These are phyloP conservation scores for Himalopsyche tibetana DNA, from an alignment of 2,888 invertebrate genomes.

Conservation along the genomic window DNA sequence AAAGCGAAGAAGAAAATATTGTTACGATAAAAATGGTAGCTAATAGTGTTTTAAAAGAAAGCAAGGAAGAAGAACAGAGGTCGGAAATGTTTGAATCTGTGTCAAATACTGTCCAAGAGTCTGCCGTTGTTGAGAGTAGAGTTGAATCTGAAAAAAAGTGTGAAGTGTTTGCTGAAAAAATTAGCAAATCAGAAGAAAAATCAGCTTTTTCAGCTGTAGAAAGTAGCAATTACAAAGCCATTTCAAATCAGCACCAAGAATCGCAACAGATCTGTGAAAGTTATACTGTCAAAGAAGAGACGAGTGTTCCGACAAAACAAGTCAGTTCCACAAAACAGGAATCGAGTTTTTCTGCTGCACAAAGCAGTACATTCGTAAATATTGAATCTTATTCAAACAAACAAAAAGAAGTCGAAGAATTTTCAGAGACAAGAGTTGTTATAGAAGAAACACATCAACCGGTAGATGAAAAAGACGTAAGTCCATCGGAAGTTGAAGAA, in stretches of 20 bases:
- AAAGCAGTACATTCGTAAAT: not conserved
- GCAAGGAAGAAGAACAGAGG: not conserved
- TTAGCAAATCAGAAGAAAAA: too few relatives aligned
- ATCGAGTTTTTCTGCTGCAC: not conserved
- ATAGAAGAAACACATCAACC: not conserved
- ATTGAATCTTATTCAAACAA: not conserved
- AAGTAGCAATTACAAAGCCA: too few relatives aligned
- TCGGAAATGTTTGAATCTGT: not conserved
- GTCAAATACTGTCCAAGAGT: not conserved
- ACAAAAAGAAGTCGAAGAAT: not conserved
- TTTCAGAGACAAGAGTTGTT: not conserved
- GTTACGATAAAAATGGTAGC: too few relatives aligned
- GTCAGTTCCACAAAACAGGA: not conserved
- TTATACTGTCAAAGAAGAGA: too few relatives aligned
- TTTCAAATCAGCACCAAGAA: too few relatives aligned
- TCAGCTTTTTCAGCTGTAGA: too few relatives aligned
- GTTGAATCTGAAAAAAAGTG: too few relatives aligned
- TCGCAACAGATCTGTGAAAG: too few relatives aligned
- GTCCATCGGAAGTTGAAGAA: conserved; percentile 65
- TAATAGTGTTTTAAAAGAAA: not conserved
- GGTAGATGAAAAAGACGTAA: not conserved
- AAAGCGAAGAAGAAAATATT: not conserved
- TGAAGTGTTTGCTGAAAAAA: too few relatives aligned
- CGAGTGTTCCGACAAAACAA: too few relatives aligned
- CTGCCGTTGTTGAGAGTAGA: too few relatives aligned